A percentile compares a stretch with the other conserved stretches of the same genome.
Conservation (phyloP, 2,113 vertebrate genomes). For the Ariopsis seemanni region DNA sequence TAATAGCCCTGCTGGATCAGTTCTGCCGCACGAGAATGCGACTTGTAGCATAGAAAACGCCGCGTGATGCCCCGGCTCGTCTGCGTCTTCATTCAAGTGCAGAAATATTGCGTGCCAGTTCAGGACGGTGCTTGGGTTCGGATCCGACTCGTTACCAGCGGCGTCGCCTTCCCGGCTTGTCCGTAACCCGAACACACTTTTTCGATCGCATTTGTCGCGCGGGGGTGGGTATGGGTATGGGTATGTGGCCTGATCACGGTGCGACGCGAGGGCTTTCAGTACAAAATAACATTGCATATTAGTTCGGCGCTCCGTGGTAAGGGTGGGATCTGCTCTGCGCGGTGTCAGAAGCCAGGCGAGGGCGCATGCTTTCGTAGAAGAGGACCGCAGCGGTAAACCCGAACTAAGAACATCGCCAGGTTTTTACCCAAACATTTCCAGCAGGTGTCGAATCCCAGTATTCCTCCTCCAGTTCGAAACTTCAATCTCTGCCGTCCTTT, state of each 20-base stretch:
- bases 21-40: slow-evolving; percentile 84
- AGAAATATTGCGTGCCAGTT: slow-evolving; percentile 78
- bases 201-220: slow-evolving; percentile 73
- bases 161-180: slow-evolving; percentile 76
- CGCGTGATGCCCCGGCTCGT: slow-evolving; percentile 77
- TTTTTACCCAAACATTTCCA: neutral
- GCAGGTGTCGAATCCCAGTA: neutral
- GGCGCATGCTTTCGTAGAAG: slow-evolving; percentile 50
- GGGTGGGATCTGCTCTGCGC: slow-evolving; percentile 77
- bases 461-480: neutral
- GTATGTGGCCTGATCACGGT: slow-evolving; percentile 74
- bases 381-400: slow-evolving; percentile 78
- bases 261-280: slow-evolving; percentile 83
- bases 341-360: slow-evolving; percentile 79
- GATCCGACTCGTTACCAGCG: slow-evolving; percentile 75
- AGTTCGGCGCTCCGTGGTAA: slow-evolving; percentile 80
- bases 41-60: slow-evolving; percentile 85
- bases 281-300: slow-evolving; percentile 91
- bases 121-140: slow-evolving; percentile 75
- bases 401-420: slow-evolving; percentile 61
- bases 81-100: slow-evolving; percentile 81
- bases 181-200: slow-evolving; percentile 64
- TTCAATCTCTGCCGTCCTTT: neutral
- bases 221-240: slow-evolving; percentile 64
- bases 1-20: slow-evolving; percentile 87